Base-by-base conservation (phyloP, 1,140 invertebrate species). In the Palaemon carinicauda region DNA sequence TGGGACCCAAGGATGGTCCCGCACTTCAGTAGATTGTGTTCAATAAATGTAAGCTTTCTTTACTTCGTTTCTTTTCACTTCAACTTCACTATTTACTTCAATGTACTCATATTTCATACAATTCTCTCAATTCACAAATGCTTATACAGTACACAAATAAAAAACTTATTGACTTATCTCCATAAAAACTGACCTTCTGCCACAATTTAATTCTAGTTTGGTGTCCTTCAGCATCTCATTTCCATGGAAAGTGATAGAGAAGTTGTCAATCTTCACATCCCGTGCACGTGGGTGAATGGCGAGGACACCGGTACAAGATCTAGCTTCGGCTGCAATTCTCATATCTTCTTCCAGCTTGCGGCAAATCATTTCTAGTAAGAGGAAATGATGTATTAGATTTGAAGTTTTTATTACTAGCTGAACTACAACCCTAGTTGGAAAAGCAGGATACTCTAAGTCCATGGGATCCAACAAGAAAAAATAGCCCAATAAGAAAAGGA, bases 221-320 rank as follows among this genome's bases (percentile, higher is more conserved):
- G 98, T 98, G 91, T 99, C 99, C 91, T 96, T 96, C 74, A 99
- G 93, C 83, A 99, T 93, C 93, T 99, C 99, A 90, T 95, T 94
- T 73, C 99, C 99, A 91, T 99, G 98, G 92, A 99, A 99, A 74
- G 97, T 99, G 79, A 99, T 97, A 52, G 98, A 98, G 90, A 99
- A 96, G 91, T 97, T 98, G 80, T 96, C 96, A 90, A 99, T 98
- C 92, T 99, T 99, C 41, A 99, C 94, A 92, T 99, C 98, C 87
- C 98, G 93, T 87, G 97, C 97, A 88, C 97, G 95, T 14, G 97
- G 96, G 93, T 99, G 98, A 3, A 99, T 97, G 1, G 96, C 97
- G 80, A 99, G 92, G 0, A 97, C 96, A 50, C 98, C 98, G 15
- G 98, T 99, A 88, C 97, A 98, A 0, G 98, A 95, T 78, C 98